Evolutionary conservation across 2,113 vertebrate genomes (phyloP), one percentile per base, ranked within the genome.

Genomic region (Crotophaga sulcirostris): DNA sequence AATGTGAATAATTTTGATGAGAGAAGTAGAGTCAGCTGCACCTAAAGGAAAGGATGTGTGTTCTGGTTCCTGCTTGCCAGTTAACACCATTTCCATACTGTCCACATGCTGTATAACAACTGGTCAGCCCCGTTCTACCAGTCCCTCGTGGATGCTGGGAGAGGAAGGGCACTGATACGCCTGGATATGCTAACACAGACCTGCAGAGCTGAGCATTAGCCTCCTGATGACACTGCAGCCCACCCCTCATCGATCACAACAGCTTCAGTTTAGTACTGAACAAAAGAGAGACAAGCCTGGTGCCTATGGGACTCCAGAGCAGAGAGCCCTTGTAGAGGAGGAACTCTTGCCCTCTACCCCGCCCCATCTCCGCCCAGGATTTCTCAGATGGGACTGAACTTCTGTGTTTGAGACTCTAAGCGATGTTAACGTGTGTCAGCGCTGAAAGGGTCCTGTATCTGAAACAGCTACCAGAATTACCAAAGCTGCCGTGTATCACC

Each of bases 31-130:
- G 17, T 51, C 5, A 36, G 36, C 33, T 62, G 7, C 66, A 33
- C 15, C 28, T 89, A 60, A 72, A 68, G 17, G 31, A 69, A 87
- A 75, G 23, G 6, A 73, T 72, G 1, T 34, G 10, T 16, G 5
- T 83, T 67, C 25, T 68, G 28, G 16, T 31, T 92, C 56, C 36
- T 89, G 14, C 33, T 24, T 62, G n/a, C 11, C n/a, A 20, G 23
- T 36, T 45, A 59, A 47, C 34, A 31, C 36, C 21, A 25, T 4
- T 84, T 23, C 38, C 18, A 1, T 14, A 13, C 44, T 60, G 59
- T 28, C 16, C 0, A 0, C 24, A 18, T 19, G 11, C 20, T 69
- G 16, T n/a, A 11, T 25, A 26, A 68, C 51, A 90, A 59, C 45
- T 9, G 47, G 33, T 38, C 60, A 86, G 52, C 29, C 8, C 49